Conservation (phyloP, 2,888 invertebrate species). For the Ophion slaviceki region DNA sequence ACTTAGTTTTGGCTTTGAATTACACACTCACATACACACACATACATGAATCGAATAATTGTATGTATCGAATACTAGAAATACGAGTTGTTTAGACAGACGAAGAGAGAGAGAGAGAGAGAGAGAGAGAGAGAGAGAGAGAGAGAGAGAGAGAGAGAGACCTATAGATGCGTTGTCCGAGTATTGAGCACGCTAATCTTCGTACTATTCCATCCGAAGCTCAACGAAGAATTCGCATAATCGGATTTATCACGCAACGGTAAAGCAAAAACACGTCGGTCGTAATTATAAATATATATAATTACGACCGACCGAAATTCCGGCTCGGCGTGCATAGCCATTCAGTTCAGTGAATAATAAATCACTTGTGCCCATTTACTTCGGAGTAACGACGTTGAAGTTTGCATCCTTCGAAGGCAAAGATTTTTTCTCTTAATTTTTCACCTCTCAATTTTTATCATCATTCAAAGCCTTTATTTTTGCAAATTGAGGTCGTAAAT, state of each 20-base stretch:
- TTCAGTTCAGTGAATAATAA: slow-evolving; percentile 1
- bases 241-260: slow-evolving; percentile 56
- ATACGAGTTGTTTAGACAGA: no score
- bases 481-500: no score
- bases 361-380: neutral
- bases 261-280: neutral
- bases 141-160: neutral
- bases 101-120: no score
- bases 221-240: slow-evolving; percentile 53
- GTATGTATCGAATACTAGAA: slow-evolving; percentile 11
- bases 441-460: no score
- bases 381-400: no score
- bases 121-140: neutral
- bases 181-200: slow-evolving; percentile 42
- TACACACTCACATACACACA: neutral
- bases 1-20: neutral
- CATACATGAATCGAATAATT: neutral
- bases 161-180: slow-evolving; percentile 24
- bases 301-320: slow-evolving; percentile 32
- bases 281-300: slow-evolving; percentile 23
- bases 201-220: slow-evolving; percentile 17
- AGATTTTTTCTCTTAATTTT: no score
- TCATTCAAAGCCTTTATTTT: no score
- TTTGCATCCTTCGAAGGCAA: no score
- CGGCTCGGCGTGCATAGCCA: neutral